Percentiles rank a stretch among this genome's conserved stretches.
These are phyloP conservation scores for Hyposmocoma kahamanoa DNA, from an alignment of 1,140 invertebrate species.

Conservation along the genomic window DNA sequence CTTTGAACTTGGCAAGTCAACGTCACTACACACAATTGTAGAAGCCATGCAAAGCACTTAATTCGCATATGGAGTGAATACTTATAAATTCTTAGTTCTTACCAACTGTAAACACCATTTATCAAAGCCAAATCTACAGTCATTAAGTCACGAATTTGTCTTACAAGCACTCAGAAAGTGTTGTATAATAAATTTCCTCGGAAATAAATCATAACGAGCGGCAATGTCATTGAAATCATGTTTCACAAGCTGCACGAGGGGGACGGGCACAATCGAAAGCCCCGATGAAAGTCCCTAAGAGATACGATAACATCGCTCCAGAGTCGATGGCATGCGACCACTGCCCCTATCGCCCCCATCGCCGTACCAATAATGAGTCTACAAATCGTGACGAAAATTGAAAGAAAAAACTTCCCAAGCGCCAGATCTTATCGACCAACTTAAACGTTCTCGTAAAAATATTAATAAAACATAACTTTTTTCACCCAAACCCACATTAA, in stretches of 20 bases:
- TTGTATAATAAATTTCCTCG: slow-evolving; percentile 34
- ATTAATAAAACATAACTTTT: slow-evolving; percentile 74
- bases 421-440: slow-evolving; percentile 60
- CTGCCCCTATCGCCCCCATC: slow-evolving; percentile 71
- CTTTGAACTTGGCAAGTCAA: slow-evolving; percentile 24
- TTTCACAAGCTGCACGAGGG: slow-evolving; percentile 50
- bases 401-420: slow-evolving; percentile 71
- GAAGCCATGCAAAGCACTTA: slow-evolving; percentile 15
- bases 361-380: slow-evolving; percentile 61
- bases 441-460: slow-evolving; percentile 73
- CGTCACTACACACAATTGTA: not conserved
- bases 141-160: slow-evolving; percentile 27
- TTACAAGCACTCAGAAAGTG: slow-evolving; percentile 19
- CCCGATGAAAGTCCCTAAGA: slow-evolving; percentile 67
- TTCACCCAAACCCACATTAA: slow-evolving; percentile 72
- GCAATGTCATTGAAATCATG: slow-evolving; percentile 51
- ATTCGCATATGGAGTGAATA: slow-evolving; percentile 4
- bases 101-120: slow-evolving; percentile 9
- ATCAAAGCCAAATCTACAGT: slow-evolving; percentile 14
- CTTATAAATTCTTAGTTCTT: slow-evolving; percentile 5
- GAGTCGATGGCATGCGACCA: slow-evolving; percentile 55
- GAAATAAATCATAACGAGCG: slow-evolving; percentile 57
- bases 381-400: slow-evolving; percentile 73
- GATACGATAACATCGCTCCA: slow-evolving; percentile 59
- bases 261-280: slow-evolving; percentile 46